A percentile compares a stretch with the other conserved stretches of the same genome.
These are phyloP conservation scores for Passerina amoena DNA, from an alignment of 2,113 vertebrate genomes.

Conservation along the genomic window DNA sequence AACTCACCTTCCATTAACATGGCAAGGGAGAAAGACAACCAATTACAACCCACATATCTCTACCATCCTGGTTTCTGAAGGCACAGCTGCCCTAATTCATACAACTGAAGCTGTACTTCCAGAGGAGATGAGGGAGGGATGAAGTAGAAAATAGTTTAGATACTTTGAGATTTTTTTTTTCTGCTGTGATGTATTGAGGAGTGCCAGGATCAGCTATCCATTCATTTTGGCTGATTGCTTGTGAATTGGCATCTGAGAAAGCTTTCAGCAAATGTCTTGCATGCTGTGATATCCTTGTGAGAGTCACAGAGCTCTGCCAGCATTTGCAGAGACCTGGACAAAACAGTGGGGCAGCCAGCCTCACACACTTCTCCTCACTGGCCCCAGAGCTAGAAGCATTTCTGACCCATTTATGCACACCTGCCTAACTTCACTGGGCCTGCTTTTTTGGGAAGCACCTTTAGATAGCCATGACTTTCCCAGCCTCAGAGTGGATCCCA, in stretches of 20 bases:
- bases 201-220: neutral
- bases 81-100: neutral
- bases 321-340: neutral
- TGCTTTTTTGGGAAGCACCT: fast-evolving
- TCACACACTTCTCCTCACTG: neutral
- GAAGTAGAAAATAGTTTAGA: neutral
- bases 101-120: neutral
- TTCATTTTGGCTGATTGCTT: neutral
- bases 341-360: neutral
- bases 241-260: neutral
- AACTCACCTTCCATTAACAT: neutral
- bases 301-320: too few relatives aligned
- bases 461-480: neutral
- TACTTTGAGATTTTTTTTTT: neutral
- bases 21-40: neutral
- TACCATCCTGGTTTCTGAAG: neutral
- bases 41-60: neutral
- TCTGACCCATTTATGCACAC: neutral
- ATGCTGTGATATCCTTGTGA: neutral
- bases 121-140: neutral
- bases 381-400: neutral
- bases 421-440: neutral
- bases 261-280: neutral
- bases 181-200: neutral
- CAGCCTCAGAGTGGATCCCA: neutral